Percentiles rank a stretch among this genome's conserved stretches.
These are phyloP conservation scores for Pangasius sanitwongsei DNA, from an alignment of 2,797 vertebrate species.

Conservation along the genomic window DNA sequence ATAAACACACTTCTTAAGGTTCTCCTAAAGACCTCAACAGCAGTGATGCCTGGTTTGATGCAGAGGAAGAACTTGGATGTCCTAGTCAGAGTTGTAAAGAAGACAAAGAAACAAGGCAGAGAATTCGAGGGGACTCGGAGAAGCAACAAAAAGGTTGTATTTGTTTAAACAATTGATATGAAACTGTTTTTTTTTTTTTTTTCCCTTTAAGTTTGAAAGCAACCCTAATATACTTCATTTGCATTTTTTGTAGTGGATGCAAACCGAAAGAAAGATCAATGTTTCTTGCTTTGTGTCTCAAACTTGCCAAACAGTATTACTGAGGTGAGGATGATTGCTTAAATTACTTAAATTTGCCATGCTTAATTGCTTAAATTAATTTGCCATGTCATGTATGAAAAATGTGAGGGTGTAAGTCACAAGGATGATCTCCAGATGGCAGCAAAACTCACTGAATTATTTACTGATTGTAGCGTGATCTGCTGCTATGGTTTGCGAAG, in stretches of 20 bases:
- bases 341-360: not conserved
- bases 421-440: slow-evolving; percentile 40
- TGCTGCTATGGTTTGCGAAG: slow-evolving; percentile 64
- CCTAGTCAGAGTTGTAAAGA: slow-evolving; percentile 1
- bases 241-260: slow-evolving; percentile 38
- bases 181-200: no score
- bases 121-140: not conserved
- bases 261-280: slow-evolving; percentile 13
- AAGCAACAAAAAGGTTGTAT: slow-evolving; percentile 26
- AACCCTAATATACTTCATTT: not conserved
- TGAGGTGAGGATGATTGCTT: slow-evolving; percentile 57
- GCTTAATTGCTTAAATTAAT: not conserved
- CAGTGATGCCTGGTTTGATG: slow-evolving; percentile 72
- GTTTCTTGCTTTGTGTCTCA: slow-evolving; percentile 54
- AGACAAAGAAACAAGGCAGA: not conserved
- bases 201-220: not conserved
- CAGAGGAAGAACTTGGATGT: slow-evolving; percentile 66
- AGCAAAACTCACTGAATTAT: slow-evolving; percentile 27
- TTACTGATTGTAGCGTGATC: slow-evolving; percentile 57
- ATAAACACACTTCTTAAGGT: slow-evolving; percentile 28
- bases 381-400: not conserved
- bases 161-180: not conserved
- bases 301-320: slow-evolving; percentile 57
- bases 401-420: not conserved
- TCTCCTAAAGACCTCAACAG: slow-evolving; percentile 47